These are phyloP conservation scores for Hemistola chrysoprasaria DNA, from an alignment of 2,888 invertebrate species.

Conservation along the genomic window DNA sequence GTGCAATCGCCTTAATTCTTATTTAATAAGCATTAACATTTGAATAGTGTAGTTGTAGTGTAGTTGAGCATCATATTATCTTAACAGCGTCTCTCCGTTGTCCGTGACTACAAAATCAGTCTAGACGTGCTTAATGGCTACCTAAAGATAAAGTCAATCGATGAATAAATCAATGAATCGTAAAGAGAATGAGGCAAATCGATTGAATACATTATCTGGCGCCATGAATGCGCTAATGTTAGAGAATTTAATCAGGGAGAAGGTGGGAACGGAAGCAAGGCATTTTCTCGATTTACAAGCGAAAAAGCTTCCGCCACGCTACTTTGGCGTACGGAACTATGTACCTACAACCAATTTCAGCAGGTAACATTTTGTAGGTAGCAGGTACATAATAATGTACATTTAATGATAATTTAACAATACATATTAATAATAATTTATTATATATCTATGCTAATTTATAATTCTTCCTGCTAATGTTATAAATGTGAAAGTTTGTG, in stretches of 20 bases:
- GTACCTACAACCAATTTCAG: constrained; percentile 39
- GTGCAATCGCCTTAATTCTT: too few species aligned
- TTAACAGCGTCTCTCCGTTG: not conserved
- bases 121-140: constrained; percentile 24
- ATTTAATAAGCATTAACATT: not conserved
- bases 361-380: constrained; percentile 38
- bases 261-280: constrained; percentile 47
- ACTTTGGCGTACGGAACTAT: constrained; percentile 40
- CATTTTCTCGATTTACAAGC: constrained; percentile 58
- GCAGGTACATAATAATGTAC: constrained; percentile 1
- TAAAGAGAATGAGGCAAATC: constrained; percentile 43
- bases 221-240: constrained; percentile 61
- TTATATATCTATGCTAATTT: too few species aligned
- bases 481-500: too few species aligned
- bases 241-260: constrained; percentile 60
- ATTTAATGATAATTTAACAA: too few species aligned
- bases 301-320: constrained; percentile 59
- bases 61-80: too few species aligned
- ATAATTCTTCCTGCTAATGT: too few species aligned
- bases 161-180: constrained; percentile 47
- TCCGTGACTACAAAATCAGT: constrained; percentile 13
- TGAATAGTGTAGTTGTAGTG: too few species aligned
- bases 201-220: constrained; percentile 61
- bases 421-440: too few species aligned
- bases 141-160: constrained; percentile 25